Base-by-base conservation (phyloP, 2,797 vertebrate genomes). In the Sebastes umbrosus region DNA sequence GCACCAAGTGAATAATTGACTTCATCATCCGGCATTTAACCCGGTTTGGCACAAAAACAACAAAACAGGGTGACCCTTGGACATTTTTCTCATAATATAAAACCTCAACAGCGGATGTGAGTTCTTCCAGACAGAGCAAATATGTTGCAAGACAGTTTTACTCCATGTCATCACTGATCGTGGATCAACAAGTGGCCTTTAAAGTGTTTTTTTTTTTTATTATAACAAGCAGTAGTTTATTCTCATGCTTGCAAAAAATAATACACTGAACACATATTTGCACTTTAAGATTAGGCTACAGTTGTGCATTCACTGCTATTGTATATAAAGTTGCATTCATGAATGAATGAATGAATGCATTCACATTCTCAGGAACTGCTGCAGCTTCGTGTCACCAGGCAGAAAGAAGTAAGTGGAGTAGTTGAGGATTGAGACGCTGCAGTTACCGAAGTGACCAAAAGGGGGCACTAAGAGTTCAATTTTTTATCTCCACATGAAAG, bases 391-490 rank as follows among this genome's bases (percentile, higher is more conserved):
- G 29, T 68, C 34, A 73, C 10, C 39, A 12, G 11, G 39, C 60
- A 69, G 39, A 11, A 64, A 69, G 39, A 11, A 64, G 20, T 24
- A 34, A 64, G 34, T 4, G 11, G 18, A 62, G 29, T 27, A 3
- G 29, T 18, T 4, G 32, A 60, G 68, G 2, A 14, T 14, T 0
- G n/a, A 64, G 9, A 25, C 5, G 68, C 75, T 84, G 84, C 74
- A 85, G 69, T 91, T 71, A 10, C 6, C 3, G 14, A 2, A 7
- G 12, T 5, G 12, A 34, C 85, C 93, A 55, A 43, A 27, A 31
- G 92, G 76, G 83, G 90, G 86, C 91, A 54, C 72, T 84, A 70
- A 5, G 18, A 69, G 39, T 20, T 63, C 70, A 70, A 67, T 7
- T 8, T 24, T 3, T 43, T 39, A 39, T 14, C 27, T n/a, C 25